Base-by-base conservation (phyloP, 2,113 vertebrate species). In the Mirza zaza region DNA sequence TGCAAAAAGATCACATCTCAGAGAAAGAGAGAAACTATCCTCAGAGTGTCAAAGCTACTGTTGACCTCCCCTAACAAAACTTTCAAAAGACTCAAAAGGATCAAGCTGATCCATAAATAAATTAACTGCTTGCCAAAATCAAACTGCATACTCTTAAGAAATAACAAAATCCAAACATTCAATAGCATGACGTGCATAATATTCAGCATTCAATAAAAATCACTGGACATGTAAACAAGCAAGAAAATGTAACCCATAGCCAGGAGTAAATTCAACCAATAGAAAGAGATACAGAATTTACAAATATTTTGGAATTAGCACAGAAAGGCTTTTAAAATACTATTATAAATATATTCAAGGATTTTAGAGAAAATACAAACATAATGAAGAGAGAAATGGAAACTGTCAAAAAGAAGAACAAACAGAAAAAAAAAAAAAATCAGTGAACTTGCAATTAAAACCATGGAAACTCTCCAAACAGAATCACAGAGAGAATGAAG, bases 351-450 rank as follows among this genome's bases (percentile, higher is more conserved):
- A 67, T 73, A 0, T 81, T 75, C 57, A 55, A 92, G 42, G 59
- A 63, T 85, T 90, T 96, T 52, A 76, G 34, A 17, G 25, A 75
- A 96, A 83, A 91, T 70, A 42, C 50, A 61, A 91, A 65, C 42
- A 81, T 68, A 88, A 91, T 48, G 42, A 80, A 94, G 39, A 52
- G 6, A 91, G 10, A 95, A 88, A 52, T 55, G 14, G 13, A 85
- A 95, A 39, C 34, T 77, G 12, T 77, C 77, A 10, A 50, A 82
- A 85, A 59, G 8, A 81, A 88, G 45, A 48, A 57, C 12, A 91
- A 86, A 61, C 15, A 76, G 73, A 76, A 87, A 80, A 93, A 75
- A 77, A 39, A 48, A 48, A 48, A 48, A 48, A 48, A 52, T 87
- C n/a, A 50, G 6, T 87, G 45, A 76, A 29, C 18, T 88, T 50